Evolutionary conservation across 2,888 invertebrate species (phyloP).

Genomic region (Tromatobia lineatoria): DNA sequence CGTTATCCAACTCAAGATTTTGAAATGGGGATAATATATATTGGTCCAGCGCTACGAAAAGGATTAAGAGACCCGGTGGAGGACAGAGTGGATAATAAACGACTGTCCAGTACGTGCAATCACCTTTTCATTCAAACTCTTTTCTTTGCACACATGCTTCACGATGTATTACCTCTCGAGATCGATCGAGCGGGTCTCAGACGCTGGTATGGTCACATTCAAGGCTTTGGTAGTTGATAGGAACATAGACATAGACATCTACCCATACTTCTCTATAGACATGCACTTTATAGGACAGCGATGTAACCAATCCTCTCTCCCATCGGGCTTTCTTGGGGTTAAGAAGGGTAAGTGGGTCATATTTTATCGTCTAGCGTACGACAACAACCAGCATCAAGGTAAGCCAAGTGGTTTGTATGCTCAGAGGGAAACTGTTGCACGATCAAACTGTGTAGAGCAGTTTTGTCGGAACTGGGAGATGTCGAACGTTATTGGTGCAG

Average conservation of each 20-base stretch:
- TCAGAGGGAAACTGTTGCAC: slow-evolving; percentile 44
- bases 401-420: not conserved
- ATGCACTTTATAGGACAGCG: not conserved
- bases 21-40: not conserved
- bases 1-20: not conserved
- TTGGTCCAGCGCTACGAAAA: not conserved
- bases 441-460: slow-evolving; percentile 45
- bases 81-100: not conserved
- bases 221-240: not conserved
- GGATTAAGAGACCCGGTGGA: not conserved
- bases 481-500: not conserved
- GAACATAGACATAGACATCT: not conserved
- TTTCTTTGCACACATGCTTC: not conserved
- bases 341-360: slow-evolving; percentile 38
- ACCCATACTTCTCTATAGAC: not conserved
- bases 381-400: not conserved
- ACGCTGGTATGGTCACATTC: not conserved
- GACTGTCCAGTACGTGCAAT: slow-evolving; percentile 20
- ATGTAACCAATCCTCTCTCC: slow-evolving; percentile 5
- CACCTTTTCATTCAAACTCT: slow-evolving; percentile 1
- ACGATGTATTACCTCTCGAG: not conserved
- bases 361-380: slow-evolving; percentile 46
- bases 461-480: slow-evolving; percentile 45
- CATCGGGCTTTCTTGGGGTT: not conserved
- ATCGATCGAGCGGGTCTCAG: not conserved